Conservation (phyloP, 2,113 vertebrate species). For the Microcebus jonahi region DNA sequence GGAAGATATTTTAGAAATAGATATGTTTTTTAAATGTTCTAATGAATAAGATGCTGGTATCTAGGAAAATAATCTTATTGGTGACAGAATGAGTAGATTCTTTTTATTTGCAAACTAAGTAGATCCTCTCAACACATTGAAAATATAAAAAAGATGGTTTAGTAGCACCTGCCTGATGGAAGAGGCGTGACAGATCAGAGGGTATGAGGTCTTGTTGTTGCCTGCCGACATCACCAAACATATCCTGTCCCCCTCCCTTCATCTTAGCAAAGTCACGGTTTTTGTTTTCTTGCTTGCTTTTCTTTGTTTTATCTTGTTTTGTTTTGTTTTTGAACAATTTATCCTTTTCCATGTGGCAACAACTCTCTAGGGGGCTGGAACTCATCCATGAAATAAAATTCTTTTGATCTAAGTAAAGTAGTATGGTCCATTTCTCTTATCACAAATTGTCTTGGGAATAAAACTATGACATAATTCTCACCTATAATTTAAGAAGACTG, state of each 20-base stretch:
- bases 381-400: neutral
- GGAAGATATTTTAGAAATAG: neutral
- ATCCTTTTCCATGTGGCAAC: neutral
- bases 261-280: neutral
- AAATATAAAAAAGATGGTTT: neutral
- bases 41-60: neutral
- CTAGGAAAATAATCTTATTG: neutral
- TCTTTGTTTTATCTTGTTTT: neutral
- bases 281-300: neutral
- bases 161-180: neutral
- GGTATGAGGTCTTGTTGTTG: fast-evolving
- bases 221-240: neutral
- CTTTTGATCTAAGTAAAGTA: neutral
- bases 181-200: neutral
- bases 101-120: neutral
- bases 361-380: neutral
- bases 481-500: neutral
- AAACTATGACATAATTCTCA: neutral
- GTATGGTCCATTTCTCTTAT: neutral
- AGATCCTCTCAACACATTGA: neutral
- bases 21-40: neutral
- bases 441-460: neutral
- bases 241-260: neutral
- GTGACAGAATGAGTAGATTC: neutral
- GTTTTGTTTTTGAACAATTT: neutral